A percentile compares a stretch with the other conserved stretches of the same genome.
Evolutionary conservation across 37 sponge, comb jelly and placozoan genomes (phyloP).

Genomic region (Axinella damicornis): DNA sequence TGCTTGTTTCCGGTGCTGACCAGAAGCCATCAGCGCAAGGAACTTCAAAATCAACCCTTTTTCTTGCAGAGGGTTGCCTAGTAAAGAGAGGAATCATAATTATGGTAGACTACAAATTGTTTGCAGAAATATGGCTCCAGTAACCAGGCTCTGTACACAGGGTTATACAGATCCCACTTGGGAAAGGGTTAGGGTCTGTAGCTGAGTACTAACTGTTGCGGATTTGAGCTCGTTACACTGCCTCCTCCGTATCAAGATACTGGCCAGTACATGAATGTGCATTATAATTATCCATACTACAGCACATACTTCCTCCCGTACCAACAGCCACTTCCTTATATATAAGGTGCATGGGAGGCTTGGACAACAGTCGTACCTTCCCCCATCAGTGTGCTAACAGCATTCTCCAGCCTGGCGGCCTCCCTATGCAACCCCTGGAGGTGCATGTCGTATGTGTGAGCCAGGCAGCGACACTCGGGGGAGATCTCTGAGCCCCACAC

Average conservation of each 20-base stretch:
- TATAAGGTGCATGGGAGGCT: too few relatives aligned
- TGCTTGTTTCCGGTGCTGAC: not conserved
- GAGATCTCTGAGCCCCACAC: constrained; percentile 10
- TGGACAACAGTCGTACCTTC: too few relatives aligned
- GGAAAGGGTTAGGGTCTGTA: not conserved
- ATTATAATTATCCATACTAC: too few relatives aligned
- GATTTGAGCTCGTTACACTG: too few relatives aligned
- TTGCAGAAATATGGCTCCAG: too few relatives aligned
- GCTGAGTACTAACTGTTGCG: not conserved
- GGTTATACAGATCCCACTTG: too few relatives aligned
- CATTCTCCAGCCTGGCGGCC: constrained; percentile 6
- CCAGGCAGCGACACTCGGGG: constrained; percentile 14
- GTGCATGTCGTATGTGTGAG: not conserved
- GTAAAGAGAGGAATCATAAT: not conserved
- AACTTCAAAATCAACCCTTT: not conserved
- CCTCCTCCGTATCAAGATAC: too few relatives aligned
- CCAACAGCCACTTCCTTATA: too few relatives aligned
- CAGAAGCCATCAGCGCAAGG: not conserved
- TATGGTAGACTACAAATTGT: too few relatives aligned
- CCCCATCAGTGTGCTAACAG: constrained; percentile 2
- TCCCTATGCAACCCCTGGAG: constrained; percentile 8
- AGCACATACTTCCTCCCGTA: too few relatives aligned
- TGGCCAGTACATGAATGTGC: too few relatives aligned
- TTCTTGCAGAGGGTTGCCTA: not conserved
- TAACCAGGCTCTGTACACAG: too few relatives aligned